These are phyloP conservation scores for Rhimphoctona megacephalus DNA, from an alignment of 2,888 invertebrate genomes.

Conservation along the genomic window DNA sequence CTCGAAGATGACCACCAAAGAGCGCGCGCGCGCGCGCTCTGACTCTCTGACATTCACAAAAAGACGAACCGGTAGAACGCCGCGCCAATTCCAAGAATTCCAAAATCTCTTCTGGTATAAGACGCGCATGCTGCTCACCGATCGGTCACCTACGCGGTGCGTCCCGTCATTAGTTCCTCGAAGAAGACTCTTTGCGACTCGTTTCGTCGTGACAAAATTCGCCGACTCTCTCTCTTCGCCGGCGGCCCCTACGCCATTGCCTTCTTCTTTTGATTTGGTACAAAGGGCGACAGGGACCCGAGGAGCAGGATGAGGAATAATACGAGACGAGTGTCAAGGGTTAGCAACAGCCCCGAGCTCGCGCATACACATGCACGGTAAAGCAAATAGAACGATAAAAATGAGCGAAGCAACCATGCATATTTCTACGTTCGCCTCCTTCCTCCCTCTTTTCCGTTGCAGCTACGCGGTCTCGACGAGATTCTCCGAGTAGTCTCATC, in stretches of 20 bases:
- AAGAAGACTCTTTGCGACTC: slow-evolving; percentile 46
- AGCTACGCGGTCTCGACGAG: slow-evolving; percentile 61
- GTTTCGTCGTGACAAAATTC: slow-evolving; percentile 57
- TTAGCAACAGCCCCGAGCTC: slow-evolving; percentile 2
- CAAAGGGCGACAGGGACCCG: slow-evolving; percentile 26
- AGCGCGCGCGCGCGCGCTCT: not conserved
- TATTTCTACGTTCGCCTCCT: not conserved
- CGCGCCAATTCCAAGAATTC: slow-evolving; percentile 60
- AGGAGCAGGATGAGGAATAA: not conserved
- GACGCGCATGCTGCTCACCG: not conserved
- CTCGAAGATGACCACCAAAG: slow-evolving; percentile 14
- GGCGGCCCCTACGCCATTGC: not conserved
- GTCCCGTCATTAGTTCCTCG: slow-evolving; percentile 64
- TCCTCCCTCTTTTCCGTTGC: slow-evolving; percentile 14
- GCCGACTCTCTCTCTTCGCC: not conserved
- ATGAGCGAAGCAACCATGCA: not conserved
- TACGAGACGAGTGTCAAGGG: slow-evolving; percentile 25
- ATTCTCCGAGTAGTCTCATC: slow-evolving; percentile 51
- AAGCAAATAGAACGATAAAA: slow-evolving; percentile 11
- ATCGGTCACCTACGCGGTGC: not conserved
- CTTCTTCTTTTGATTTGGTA: slow-evolving; percentile 5
- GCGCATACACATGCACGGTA: not conserved
- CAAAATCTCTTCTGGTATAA: slow-evolving; percentile 33
- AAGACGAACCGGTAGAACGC: not conserved
- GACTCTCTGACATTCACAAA: not conserved